Percentiles rank a stretch among this genome's conserved stretches.
These are phyloP conservation scores for Agapostemon virescens DNA, from an alignment of 2,888 invertebrate genomes.

Conservation along the genomic window DNA sequence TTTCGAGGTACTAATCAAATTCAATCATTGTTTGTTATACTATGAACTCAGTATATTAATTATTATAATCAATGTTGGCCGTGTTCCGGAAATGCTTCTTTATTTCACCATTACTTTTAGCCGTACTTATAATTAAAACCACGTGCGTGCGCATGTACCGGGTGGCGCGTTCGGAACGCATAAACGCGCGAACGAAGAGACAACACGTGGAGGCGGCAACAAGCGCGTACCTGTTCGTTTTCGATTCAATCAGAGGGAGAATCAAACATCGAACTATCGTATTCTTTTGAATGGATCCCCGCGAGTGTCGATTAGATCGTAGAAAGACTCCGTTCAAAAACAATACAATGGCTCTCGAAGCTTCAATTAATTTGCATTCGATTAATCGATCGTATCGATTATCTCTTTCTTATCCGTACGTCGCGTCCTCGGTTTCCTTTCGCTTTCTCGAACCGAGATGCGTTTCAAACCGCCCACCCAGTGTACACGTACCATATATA, in stretches of 20 bases:
- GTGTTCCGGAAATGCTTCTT: constrained; percentile 79
- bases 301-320: constrained; percentile 11
- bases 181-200: too few species aligned
- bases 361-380: neutral
- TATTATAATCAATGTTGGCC: constrained; percentile 77
- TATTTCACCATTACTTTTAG: constrained; percentile 70
- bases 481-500: constrained; percentile 31
- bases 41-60: constrained; percentile 75
- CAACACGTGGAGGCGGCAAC: too few species aligned
- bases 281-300: neutral
- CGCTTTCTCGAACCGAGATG: neutral
- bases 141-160: constrained; percentile 13
- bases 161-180: constrained; percentile 10
- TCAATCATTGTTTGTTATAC: constrained; percentile 78
- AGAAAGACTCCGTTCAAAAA: constrained; percentile 1
- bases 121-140: constrained; percentile 58
- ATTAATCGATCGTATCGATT: neutral
- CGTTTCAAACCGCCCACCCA: constrained; percentile 16
- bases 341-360: neutral
- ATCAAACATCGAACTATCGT: neutral
- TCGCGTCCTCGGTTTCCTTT: neutral
- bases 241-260: too few species aligned
- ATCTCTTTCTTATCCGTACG: neutral
- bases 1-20: constrained; percentile 88
- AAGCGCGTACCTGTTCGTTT: too few species aligned